Conservation (phyloP, 30 jellyfish, hydroid and myxozoan species). For the Haliclystus octoradiatus region DNA sequence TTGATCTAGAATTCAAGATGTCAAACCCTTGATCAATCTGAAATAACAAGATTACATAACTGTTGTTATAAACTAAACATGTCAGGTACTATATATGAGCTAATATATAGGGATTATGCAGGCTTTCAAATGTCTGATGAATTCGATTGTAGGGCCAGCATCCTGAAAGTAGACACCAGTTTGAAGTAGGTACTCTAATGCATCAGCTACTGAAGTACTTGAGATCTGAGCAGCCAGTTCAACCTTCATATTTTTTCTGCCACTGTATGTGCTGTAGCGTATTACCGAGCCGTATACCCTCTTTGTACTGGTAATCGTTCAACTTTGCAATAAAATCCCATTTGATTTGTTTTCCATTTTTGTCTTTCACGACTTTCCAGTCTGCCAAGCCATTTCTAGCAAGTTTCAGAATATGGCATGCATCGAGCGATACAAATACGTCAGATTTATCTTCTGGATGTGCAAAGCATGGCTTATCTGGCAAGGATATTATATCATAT, state of each 20-base stretch:
- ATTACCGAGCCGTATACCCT: too few species aligned
- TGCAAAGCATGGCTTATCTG: not conserved
- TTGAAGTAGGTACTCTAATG: not conserved
- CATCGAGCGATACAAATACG: conserved; percentile 11
- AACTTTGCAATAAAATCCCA: not conserved
- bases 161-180: not conserved
- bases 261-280: too few species aligned
- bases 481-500: conserved; percentile 11
- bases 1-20: conserved; percentile 15
- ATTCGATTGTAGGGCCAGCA: conserved; percentile 25
- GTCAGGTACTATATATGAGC: too few species aligned
- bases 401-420: conserved; percentile 27
- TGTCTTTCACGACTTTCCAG: not conserved
- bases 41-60: too few species aligned
- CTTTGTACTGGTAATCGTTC: conserved; percentile 8
- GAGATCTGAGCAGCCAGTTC: conserved; percentile 13
- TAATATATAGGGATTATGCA: too few species aligned
- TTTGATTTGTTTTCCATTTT: conserved; percentile 9
- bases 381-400: conserved; percentile 50
- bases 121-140: conserved; percentile 16
- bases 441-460: not conserved
- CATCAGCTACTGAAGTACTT: conserved; percentile 2
- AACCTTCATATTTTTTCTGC: conserved; percentile 24
- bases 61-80: too few species aligned
- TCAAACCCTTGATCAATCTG: conserved; percentile 22